These are phyloP conservation scores for Apotomis capreana DNA, from an alignment of 2,888 invertebrate species.

Conservation along the genomic window DNA sequence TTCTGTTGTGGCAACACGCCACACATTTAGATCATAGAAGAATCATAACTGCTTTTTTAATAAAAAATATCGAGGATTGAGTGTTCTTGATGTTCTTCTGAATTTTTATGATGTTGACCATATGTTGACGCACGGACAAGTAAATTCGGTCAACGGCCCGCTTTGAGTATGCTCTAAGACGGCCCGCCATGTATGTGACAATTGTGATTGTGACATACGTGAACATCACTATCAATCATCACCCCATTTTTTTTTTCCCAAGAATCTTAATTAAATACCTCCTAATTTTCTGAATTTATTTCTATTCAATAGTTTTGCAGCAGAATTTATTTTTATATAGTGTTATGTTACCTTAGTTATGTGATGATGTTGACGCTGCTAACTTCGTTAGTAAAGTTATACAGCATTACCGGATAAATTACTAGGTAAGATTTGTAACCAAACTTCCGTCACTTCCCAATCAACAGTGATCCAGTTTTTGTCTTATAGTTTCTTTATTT, in stretches of 20 bases:
- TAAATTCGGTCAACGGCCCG: too few relatives aligned
- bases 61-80: too few relatives aligned
- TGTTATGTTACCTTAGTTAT: neutral
- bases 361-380: conserved; percentile 3
- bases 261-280: neutral
- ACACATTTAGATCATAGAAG: too few relatives aligned
- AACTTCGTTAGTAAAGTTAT: neutral
- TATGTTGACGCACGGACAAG: too few relatives aligned
- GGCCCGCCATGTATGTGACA: too few relatives aligned
- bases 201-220: neutral
- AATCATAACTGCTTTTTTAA: too few relatives aligned
- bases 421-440: conserved; percentile 30
- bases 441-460: conserved; percentile 2
- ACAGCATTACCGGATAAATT: neutral
- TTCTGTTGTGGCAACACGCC: too few relatives aligned
- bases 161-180: too few relatives aligned
- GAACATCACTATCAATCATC: neutral
- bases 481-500: neutral
- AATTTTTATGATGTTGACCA: too few relatives aligned
- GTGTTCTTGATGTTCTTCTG: too few relatives aligned
- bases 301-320: conserved; percentile 8
- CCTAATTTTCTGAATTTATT: conserved; percentile 1
- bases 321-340: neutral
- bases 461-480: neutral
- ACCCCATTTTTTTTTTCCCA: neutral